Evolutionary conservation across 30 jellyfish, hydroid and myxozoan genomes (phyloP).

Genomic region (Aurelia sp.): DNA sequence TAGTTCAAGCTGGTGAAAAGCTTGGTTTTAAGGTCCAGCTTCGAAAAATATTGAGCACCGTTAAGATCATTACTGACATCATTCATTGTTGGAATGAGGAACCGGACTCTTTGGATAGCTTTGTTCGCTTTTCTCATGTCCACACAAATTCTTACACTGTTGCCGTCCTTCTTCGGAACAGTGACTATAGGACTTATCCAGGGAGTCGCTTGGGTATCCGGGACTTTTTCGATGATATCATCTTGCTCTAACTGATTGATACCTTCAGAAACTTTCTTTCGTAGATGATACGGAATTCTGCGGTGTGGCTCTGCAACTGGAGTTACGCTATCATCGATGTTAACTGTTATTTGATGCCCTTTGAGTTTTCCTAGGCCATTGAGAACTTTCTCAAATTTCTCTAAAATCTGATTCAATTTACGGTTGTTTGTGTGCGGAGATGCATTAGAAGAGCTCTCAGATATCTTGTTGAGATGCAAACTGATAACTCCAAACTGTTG

Average conservation of each 20-base stretch:
- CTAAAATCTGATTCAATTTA: background rate
- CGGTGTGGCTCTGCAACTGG: too few relatives aligned
- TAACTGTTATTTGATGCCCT: background rate
- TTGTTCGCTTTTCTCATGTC: constrained; percentile 52
- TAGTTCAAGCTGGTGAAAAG: background rate
- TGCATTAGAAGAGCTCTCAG: too few relatives aligned
- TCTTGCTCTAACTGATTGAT: background rate
- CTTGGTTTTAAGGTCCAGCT: background rate
- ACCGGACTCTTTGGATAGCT: background rate
- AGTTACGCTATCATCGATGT: too few relatives aligned
- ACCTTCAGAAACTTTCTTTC: background rate
- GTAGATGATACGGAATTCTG: too few relatives aligned
- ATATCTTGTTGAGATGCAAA: background rate
- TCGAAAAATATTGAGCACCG: background rate
- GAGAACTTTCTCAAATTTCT: background rate
- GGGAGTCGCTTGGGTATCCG: constrained; percentile 14
- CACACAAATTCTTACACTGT: constrained; percentile 18
- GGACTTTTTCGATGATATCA: constrained; percentile 11
- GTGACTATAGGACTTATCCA: constrained; percentile 10
- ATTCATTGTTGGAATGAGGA: too few relatives aligned
- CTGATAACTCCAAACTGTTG: constrained; percentile 3
- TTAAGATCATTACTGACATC: background rate
- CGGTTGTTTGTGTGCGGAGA: background rate
- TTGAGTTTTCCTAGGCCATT: constrained; percentile 33
- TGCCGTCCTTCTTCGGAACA: constrained; percentile 26